These are phyloP conservation scores for Ceriagrion tenellum DNA, from an alignment of 2,888 invertebrate genomes.

Conservation along the genomic window DNA sequence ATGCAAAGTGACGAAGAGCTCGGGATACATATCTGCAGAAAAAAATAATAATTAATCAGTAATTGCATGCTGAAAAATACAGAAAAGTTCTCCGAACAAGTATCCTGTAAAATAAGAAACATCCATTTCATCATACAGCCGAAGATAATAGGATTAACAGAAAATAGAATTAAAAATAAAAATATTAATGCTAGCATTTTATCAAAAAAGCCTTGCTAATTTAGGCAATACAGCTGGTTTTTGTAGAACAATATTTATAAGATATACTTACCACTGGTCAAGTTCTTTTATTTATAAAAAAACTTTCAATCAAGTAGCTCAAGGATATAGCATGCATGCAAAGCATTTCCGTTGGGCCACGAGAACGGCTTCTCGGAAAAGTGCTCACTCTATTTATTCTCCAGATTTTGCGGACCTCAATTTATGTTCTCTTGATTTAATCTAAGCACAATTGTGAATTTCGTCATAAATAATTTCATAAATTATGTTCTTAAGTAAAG, in stretches of 20 bases:
- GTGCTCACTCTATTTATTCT: not conserved
- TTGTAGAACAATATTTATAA: not conserved
- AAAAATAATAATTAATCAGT: not conserved
- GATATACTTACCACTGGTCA: not conserved
- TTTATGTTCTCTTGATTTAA: too few relatives aligned
- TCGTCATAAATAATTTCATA: too few relatives aligned
- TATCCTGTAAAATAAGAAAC: not conserved
- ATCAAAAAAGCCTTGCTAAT: not conserved
- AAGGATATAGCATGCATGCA: slow-evolving; percentile 26
- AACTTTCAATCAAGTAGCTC: not conserved
- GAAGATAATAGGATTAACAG: not conserved
- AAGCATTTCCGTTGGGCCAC: not conserved
- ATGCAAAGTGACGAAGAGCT: not conserved
- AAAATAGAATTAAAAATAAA: not conserved
- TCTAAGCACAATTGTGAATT: too few relatives aligned
- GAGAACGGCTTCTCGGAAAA: not conserved
- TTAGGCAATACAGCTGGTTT: not conserved
- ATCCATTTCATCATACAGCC: not conserved
- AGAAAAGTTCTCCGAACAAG: not conserved
- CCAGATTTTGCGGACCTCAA: too few relatives aligned
- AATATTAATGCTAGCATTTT: not conserved
- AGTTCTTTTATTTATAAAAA: not conserved
- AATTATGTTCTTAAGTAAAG: too few relatives aligned
- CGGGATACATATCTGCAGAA: not conserved
- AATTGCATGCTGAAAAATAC: not conserved